Evolutionary conservation across 2,888 invertebrate genomes (phyloP), one percentile per base, ranked within the genome.

Genomic region (Conistra vaccinii): DNA sequence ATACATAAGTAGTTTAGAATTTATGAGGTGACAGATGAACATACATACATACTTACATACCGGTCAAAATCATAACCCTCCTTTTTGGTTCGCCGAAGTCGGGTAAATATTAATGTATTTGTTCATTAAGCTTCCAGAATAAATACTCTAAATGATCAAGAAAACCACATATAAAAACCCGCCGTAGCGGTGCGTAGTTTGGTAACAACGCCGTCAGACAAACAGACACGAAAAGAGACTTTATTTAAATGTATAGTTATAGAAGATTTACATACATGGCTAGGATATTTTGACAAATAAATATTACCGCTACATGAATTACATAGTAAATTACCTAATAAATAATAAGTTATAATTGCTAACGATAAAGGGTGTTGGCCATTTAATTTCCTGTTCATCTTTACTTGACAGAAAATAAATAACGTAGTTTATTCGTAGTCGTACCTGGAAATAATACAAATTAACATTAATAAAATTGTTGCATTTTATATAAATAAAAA

Each of bases 361-460:
- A 10, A 35, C 35, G 5, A 6, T 6, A 9, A 29, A 29, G 10
- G 7, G 10, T n/a, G 17, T 17, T 20, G 17, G n/a, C 17, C 29
- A 29, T 42, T 17, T 42, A 6, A 20, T 45, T 17, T 42, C 29
- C 23, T 3, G 26, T 10, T 3, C 17, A 42, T 63, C 3, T 35
- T n/a, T 2, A 23, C 51, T 51, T n/a, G 35, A 66, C n/a, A 10
- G 29, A 23, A 39, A 29, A 23, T 39, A 14, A 35, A 4, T 32
- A 3, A 14, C 0, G 39, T 6, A n/a, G 1, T 35, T 57, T 5
- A 29, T 42, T 39, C 67, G 20, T 23, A 2, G 1, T 26, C 6
- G 32, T 65, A 65, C n/a, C 69, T 69, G n/a, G 1, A 69, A 65
- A 32, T n/a, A 69, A 63, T n/a, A 65, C 12, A 65, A 42, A 29